Base-by-base conservation (phyloP, 92 coral and sea anemone genomes). In the Desmophyllum pertusum region DNA sequence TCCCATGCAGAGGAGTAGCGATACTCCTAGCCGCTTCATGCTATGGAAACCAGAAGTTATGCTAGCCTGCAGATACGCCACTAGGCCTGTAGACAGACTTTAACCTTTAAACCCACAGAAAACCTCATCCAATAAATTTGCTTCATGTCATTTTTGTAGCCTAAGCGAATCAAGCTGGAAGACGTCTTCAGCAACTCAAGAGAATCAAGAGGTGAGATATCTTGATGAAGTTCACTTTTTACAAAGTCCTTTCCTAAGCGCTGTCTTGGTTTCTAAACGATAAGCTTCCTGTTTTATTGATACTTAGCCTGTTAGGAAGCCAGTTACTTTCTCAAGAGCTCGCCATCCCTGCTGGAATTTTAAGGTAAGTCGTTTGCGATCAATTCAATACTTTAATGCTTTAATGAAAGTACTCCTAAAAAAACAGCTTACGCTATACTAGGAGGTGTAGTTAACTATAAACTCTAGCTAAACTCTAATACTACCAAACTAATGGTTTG, bases 301-400 rank as follows among this genome's bases (percentile, higher is more conserved):
- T 36, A 36, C 37, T 21, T 10, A 51, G 52, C 53, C 77, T 39
- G 37, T 18, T 19, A 50, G 45, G 35, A 33, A 10, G 14, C 75
- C 66, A 48, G 25, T 80, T 25, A n/a, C 52, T 27, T 36, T 48
- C 73, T 23, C 76, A 48, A 65, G 57, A 66, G 40, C 27, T 66
- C 13, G 21, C 75, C 53, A 19, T 80, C 39, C 84, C 84, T 9
- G 84, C 84, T 4, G 84, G 75, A 67, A 48, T 67, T 43, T 37
- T 80, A 45, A 67, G 84, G 84, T 66, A 36, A 29, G 78, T 74
- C 63, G 11, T 50, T 17, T 70, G 29, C 39, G 57, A 25, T 37
- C 61, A 7, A 53, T 1, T 9, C 11, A 4, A 29, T 33, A 36
- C 21, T 66, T 66, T 33, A 3, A 19, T 33, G 27, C 30, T 37